Evolutionary conservation across 1,140 invertebrate species (phyloP), one percentile per base, ranked within the genome.

Genomic region (Drosophila subpulchrella): DNA sequence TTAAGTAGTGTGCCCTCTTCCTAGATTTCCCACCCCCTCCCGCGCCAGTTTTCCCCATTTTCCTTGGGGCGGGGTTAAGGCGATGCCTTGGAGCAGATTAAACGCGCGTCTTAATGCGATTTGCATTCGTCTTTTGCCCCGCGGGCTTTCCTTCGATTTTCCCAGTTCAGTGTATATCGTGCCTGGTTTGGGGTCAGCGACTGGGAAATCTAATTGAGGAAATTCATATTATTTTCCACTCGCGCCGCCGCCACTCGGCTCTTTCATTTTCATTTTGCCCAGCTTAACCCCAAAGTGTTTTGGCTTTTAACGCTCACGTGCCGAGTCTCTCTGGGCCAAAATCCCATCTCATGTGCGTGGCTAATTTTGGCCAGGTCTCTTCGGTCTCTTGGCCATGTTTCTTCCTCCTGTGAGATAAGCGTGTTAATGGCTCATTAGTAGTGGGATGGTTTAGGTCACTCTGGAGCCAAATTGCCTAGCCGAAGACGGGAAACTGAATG

Each of bases 401-500:
- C 46, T 30, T 66, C 46, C 42, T 50, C 47, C 59, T 62, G 55
- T 36, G 39, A 48, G 81, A 83, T 83, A 84, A 84, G 75, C 80
- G 81, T 83, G 80, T 84, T 83, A 84, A 83, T 84, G 60, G 81
- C 81, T 83, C 81, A 83, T 83, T 83, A 83, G 71, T 54, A 30
- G 68, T 54, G 55, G 56, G 56, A 39, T 46, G 44, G 50, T 67
- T 66, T 67, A 42, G 61, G 65, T 66, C 61, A 55, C 17, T 58
- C 70, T 34, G 39, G 44, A 51, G 50, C 56, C 62, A 81, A 81
- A 71, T 81, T 76, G 74, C 61, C 60, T 57, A 61, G 47, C 77
- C 59, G 48, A 78, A 67, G 63, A 24, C 30, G 7, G 15, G 48
- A 50, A 65, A n/a, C 12, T 6, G 5, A 32, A 32, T 3, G 32